These are phyloP conservation scores for Eupeodes latifasciatus DNA, from an alignment of 2,888 invertebrate genomes.

Conservation along the genomic window DNA sequence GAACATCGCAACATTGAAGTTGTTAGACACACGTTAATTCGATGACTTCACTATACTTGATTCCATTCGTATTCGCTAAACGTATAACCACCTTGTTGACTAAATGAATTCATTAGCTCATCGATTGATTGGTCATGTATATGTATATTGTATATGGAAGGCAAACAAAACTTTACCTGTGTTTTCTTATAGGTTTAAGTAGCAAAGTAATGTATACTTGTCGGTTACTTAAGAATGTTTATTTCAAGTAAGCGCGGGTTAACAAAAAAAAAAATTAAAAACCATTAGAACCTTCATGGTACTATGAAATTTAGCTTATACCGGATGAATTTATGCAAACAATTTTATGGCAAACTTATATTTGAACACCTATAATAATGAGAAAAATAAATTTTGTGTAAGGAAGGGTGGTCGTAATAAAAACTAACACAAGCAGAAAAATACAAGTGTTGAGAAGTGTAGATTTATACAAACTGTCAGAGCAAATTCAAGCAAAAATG, in stretches of 20 bases:
- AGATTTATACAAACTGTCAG: too few relatives aligned
- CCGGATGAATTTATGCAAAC: conserved; percentile 56
- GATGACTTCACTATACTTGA: conserved; percentile 66
- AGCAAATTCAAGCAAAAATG: too few relatives aligned
- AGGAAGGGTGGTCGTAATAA: too few relatives aligned
- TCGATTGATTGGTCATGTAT: conserved; percentile 49
- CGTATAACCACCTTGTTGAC: conserved; percentile 49
- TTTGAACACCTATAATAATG: conserved; percentile 42
- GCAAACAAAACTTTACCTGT: background rate
- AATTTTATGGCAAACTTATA: conserved; percentile 33
- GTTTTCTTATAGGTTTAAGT: background rate
- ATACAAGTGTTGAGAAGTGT: too few relatives aligned
- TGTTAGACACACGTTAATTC: conserved; percentile 50
- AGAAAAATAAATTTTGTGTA: background rate
- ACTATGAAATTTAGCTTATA: background rate
- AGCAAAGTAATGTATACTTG: background rate
- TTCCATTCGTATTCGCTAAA: conserved; percentile 57
- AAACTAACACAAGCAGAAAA: too few relatives aligned
- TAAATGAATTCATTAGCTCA: conserved; percentile 46
- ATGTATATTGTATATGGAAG: background rate
- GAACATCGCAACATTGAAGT: conserved; percentile 17
- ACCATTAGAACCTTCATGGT: conserved; percentile 59
- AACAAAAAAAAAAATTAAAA: background rate
- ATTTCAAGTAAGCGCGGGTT: conserved; percentile 5
- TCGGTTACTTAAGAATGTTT: conserved; percentile 27